Evolutionary conservation across 2,888 invertebrate species (phyloP).

Genomic region (Ochropleura leucogaster): DNA sequence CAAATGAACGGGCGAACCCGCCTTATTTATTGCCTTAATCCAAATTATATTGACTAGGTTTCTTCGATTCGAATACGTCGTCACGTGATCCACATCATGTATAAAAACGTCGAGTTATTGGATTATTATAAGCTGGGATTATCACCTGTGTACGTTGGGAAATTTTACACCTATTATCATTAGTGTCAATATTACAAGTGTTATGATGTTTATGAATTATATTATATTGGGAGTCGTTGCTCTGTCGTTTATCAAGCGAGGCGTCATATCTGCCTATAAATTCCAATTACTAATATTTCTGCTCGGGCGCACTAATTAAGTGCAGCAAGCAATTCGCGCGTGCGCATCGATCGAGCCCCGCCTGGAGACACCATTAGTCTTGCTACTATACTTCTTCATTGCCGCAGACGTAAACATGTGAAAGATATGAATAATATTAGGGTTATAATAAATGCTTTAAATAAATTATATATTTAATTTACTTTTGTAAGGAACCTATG

Average conservation of each 20-base stretch:
- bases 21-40: constrained; percentile 90
- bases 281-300: constrained; percentile 87
- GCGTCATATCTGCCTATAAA: constrained; percentile 79
- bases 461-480: neutral
- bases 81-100: constrained; percentile 79
- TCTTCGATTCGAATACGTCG: constrained; percentile 82
- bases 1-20: constrained; percentile 89
- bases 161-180: constrained; percentile 56
- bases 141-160: constrained; percentile 62
- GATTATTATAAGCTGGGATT: constrained; percentile 59
- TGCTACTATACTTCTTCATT: constrained; percentile 74
- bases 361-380: constrained; percentile 87
- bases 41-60: constrained; percentile 89
- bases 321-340: constrained; percentile 84
- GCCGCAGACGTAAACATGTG: constrained; percentile 62
- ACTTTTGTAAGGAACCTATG: neutral
- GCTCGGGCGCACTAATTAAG: constrained; percentile 86
- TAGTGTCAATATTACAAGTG: constrained; percentile 55
- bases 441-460: constrained; percentile 6
- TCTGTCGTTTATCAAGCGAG: constrained; percentile 74
- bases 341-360: constrained; percentile 82
- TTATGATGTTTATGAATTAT: constrained; percentile 52
- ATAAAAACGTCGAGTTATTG: constrained; percentile 58
- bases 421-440: constrained; percentile 51
- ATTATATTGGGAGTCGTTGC: constrained; percentile 68